A percentile compares a stretch with the other conserved stretches of the same genome.
phyloP scores from a whole-genome alignment of 2,888 invertebrate genomes.

The Cheilosia scutellata region DNA sequence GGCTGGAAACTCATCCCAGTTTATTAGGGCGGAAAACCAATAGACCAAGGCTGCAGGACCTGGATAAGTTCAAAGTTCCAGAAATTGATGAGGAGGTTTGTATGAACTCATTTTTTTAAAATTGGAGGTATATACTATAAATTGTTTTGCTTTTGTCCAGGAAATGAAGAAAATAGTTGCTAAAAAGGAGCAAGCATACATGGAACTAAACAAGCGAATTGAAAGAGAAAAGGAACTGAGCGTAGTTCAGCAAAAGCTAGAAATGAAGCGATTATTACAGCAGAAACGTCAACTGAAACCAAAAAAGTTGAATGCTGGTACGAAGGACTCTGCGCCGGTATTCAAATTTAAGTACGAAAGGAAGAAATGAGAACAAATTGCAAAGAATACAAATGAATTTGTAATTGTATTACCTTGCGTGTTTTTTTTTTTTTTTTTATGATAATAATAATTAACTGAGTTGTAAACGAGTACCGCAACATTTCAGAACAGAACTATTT shows the following conservation, averaged over 20 bases:
- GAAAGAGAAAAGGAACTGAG: conserved; percentile 91
- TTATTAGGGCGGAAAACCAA: conserved; percentile 89
- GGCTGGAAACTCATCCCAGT: conserved; percentile 90
- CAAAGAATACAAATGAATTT: not conserved
- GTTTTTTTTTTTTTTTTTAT: too few species aligned
- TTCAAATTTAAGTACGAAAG: conserved; percentile 93
- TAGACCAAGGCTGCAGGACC: conserved; percentile 87
- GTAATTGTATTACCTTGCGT: not conserved
- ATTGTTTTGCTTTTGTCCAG: conserved; percentile 65
- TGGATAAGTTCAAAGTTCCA: conserved; percentile 86
- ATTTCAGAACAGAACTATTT: too few species aligned
- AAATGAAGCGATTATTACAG: conserved; percentile 88
- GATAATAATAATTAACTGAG: too few species aligned
- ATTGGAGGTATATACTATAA: not conserved
- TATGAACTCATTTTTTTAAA: not conserved
- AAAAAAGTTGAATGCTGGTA: conserved; percentile 87
- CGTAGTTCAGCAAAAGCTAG: conserved; percentile 91
- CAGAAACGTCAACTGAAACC: conserved; percentile 88
- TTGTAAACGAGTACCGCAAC: too few species aligned
- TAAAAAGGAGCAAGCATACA: conserved; percentile 86
- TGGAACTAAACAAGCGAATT: conserved; percentile 90
- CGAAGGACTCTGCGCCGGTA: conserved; percentile 89
- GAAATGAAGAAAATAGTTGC: conserved; percentile 82
- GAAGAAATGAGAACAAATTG: conserved; percentile 86
- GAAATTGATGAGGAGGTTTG: conserved; percentile 86